Percentiles rank a stretch among this genome's conserved stretches.
Conservation (phyloP, 2,888 invertebrate genomes). For the Lamproptera curius region DNA sequence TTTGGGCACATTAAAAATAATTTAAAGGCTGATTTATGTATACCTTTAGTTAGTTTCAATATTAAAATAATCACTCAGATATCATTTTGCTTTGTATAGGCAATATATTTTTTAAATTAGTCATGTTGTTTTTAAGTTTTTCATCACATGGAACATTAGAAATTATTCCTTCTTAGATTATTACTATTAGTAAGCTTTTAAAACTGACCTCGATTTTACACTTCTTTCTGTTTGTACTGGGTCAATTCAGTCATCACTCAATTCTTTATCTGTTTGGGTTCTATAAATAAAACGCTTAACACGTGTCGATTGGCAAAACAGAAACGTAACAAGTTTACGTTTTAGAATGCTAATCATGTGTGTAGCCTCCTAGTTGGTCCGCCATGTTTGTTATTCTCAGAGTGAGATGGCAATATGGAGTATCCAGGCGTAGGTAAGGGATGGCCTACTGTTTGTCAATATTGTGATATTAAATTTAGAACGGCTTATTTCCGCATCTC, state of each 20-base stretch:
- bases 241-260: neutral
- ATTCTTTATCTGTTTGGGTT: neutral
- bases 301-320: neutral
- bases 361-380: slow-evolving; percentile 17
- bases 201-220: too few species aligned
- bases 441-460: slow-evolving; percentile 57
- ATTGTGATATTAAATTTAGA: slow-evolving; percentile 51
- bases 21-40: too few species aligned
- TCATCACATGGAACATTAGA: too few species aligned
- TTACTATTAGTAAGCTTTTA: too few species aligned
- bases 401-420: slow-evolving; percentile 28
- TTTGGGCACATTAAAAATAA: too few species aligned
- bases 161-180: too few species aligned
- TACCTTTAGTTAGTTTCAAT: too few species aligned
- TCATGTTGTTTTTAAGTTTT: too few species aligned
- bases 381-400: slow-evolving; percentile 32
- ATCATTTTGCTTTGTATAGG: too few species aligned
- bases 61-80: too few species aligned
- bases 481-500: slow-evolving; percentile 32
- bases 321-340: slow-evolving; percentile 4
- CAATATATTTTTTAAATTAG: too few species aligned
- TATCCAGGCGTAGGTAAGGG: slow-evolving; percentile 29
- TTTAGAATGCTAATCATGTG: slow-evolving; percentile 22
- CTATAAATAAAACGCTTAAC: neutral
- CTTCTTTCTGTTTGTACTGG: too few species aligned